Conservation (phyloP, 2,888 invertebrate species). For the Trachelus tabidus region DNA sequence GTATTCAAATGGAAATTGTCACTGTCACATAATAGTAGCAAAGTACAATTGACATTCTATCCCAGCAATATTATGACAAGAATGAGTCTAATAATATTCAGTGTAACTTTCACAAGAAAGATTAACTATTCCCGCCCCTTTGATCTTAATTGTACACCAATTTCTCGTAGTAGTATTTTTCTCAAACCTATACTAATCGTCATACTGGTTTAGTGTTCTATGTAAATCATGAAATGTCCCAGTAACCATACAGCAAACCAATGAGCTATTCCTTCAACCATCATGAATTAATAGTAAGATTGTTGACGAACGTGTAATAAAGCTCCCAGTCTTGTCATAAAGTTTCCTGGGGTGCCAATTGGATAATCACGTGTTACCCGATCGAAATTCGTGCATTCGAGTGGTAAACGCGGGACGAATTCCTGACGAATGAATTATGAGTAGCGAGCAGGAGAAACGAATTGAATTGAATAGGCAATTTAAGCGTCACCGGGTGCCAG, state of each 20-base stretch:
- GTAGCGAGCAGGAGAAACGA: background rate
- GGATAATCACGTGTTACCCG: background rate
- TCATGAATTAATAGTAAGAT: background rate
- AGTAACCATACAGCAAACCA: background rate
- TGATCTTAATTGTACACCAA: background rate
- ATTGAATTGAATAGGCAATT: conserved; percentile 18
- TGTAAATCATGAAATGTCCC: background rate
- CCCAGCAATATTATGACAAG: background rate
- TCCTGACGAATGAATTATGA: background rate
- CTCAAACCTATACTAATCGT: background rate
- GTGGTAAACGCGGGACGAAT: background rate
- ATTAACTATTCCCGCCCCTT: background rate
- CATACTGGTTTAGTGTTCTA: background rate
- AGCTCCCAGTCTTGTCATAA: background rate
- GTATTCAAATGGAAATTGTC: background rate
- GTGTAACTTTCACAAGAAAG: background rate
- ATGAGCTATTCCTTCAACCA: background rate
- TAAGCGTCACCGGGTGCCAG: conserved; percentile 14
- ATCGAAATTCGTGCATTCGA: conserved; percentile 4
- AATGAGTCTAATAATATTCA: background rate
- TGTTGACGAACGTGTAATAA: background rate
- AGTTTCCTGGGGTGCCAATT: background rate
- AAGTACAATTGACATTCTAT: background rate
- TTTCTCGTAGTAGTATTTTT: background rate
- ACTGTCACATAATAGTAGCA: background rate